Percentiles rank a stretch among this genome's conserved stretches.
Evolutionary conservation across 2,888 invertebrate genomes (phyloP).

Genomic region (Penaeus monodon): DNA sequence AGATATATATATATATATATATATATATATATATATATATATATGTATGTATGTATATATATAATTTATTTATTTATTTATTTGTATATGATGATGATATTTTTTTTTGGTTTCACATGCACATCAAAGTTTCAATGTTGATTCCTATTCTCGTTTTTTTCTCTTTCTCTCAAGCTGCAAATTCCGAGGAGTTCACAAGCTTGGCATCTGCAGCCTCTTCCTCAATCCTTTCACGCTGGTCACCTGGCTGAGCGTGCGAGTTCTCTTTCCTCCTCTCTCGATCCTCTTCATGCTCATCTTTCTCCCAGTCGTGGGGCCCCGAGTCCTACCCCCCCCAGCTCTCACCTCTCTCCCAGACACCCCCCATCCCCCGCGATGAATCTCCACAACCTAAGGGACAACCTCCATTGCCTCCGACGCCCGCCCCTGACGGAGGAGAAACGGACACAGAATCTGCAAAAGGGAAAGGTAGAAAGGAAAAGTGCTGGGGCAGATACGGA

Average conservation of each 20-base stretch:
- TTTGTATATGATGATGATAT: background rate
- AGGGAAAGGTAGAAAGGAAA: conserved; percentile 12
- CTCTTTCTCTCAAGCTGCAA: conserved; percentile 43
- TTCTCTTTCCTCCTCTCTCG: too few relatives aligned
- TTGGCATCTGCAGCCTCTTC: background rate
- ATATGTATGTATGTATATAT: background rate
- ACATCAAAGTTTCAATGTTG: background rate
- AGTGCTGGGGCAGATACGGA: background rate
- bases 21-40: too few relatives aligned
- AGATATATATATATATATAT: too few relatives aligned
- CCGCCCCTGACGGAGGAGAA: conserved; percentile 3
- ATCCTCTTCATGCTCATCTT: too few relatives aligned
- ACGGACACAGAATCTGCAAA: conserved; percentile 39
- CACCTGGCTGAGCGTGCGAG: too few relatives aligned
- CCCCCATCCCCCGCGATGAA: conserved; percentile 14
- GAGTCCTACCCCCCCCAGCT: conserved; percentile 10
- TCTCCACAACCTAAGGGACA: background rate
- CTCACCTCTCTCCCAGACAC: conserved; percentile 24
- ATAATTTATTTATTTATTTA: background rate
- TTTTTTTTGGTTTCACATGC: background rate
- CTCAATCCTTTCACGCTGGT: background rate
- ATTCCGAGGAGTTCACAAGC: conserved; percentile 36
- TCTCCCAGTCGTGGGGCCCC: background rate
- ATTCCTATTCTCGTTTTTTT: conserved; percentile 3
- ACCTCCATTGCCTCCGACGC: background rate